Evolutionary conservation across 2,113 vertebrate species (phyloP).

Genomic region (Leucoraja erinaceus): DNA sequence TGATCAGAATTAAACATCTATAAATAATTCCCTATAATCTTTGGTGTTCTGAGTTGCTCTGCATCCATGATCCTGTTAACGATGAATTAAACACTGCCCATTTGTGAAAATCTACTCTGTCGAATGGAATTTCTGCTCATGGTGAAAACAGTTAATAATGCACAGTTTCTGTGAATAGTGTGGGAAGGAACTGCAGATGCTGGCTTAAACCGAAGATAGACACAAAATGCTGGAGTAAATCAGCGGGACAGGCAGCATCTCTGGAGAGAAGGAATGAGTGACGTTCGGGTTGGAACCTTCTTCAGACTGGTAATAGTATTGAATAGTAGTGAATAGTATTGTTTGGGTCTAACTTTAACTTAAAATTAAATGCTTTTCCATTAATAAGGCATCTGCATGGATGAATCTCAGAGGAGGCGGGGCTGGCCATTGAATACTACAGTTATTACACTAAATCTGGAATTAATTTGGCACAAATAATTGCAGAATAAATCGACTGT

Average conservation of each 20-base stretch:
- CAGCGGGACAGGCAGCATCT: too few species aligned
- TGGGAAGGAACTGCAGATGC: too few species aligned
- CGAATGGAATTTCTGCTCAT: background rate
- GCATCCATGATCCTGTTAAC: background rate
- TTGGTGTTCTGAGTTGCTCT: background rate
- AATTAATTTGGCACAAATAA: constrained; percentile 4
- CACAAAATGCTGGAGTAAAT: too few species aligned
- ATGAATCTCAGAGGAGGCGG: background rate
- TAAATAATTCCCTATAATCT: too few species aligned
- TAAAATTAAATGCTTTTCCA: background rate
- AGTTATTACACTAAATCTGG: background rate
- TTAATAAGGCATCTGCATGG: background rate
- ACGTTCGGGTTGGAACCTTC: too few species aligned
- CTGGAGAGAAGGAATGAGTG: too few species aligned
- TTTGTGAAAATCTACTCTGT: background rate
- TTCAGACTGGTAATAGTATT: too few species aligned
- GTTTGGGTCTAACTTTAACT: background rate
- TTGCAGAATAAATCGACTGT: background rate
- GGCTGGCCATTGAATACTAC: background rate
- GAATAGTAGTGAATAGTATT: too few species aligned
- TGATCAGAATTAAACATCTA: background rate
- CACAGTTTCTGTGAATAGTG: background rate
- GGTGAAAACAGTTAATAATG: background rate
- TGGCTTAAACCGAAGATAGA: too few species aligned
- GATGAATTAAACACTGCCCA: background rate